Conservation (phyloP, 2,888 invertebrate genomes). For the Meghimatium bilineatum region DNA sequence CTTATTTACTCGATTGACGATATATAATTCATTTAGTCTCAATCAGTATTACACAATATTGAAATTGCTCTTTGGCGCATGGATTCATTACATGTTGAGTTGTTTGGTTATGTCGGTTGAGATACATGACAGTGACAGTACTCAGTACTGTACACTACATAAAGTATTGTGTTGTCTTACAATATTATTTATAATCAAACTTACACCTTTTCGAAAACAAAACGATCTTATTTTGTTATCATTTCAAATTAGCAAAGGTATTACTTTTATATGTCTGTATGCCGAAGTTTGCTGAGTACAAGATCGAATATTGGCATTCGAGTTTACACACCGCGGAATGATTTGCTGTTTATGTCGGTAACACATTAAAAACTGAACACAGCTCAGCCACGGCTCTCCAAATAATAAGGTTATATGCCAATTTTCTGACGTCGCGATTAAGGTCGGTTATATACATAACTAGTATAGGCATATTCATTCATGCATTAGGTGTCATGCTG, state of each 20-base stretch:
- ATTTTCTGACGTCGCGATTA: too few relatives aligned
- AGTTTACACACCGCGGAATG: constrained; percentile 20
- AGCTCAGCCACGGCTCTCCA: too few relatives aligned
- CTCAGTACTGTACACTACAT: too few relatives aligned
- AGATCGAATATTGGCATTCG: background rate
- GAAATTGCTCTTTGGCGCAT: background rate
- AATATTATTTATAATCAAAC: background rate
- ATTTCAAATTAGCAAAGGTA: background rate
- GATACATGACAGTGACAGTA: too few relatives aligned
- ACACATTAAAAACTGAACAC: background rate
- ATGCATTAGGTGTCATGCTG: too few relatives aligned
- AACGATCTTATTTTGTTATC: background rate
- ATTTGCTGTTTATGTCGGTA: constrained; percentile 13
- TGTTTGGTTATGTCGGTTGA: background rate
- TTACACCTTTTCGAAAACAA: background rate
- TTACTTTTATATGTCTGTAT: background rate
- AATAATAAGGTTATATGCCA: too few relatives aligned
- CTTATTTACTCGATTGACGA: background rate
- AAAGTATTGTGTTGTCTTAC: background rate
- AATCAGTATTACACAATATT: background rate
- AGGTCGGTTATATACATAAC: too few relatives aligned
- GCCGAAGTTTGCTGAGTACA: background rate
- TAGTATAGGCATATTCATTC: too few relatives aligned
- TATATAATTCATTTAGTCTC: background rate
- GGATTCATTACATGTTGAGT: background rate